Percentiles rank a stretch among this genome's conserved stretches.
phyloP scores from a whole-genome alignment of 2,113 vertebrate genomes.

The Peromyscus maniculatus region DNA sequence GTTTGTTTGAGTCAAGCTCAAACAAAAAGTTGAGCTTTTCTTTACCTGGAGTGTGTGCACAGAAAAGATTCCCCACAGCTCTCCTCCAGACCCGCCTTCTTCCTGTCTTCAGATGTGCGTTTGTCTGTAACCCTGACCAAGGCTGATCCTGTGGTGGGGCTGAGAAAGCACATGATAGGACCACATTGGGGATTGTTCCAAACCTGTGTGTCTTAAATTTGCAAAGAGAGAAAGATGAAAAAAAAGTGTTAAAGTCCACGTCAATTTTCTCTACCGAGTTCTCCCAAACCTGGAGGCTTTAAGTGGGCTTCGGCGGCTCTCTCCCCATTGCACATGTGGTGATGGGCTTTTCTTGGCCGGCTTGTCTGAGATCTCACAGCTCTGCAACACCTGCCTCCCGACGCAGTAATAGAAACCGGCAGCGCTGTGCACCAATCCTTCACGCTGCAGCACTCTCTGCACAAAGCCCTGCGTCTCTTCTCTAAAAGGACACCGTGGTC shows the following conservation, averaged over 20 bases:
- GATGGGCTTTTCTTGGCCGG: constrained; percentile 71
- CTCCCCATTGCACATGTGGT: background rate
- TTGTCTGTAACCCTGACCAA: background rate
- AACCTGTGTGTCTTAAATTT: constrained; percentile 44
- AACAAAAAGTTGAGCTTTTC: background rate
- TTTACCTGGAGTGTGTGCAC: background rate
- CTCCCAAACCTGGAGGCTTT: constrained; percentile 53
- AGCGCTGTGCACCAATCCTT: constrained; percentile 63
- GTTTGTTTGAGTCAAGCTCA: background rate
- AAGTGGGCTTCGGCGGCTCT: constrained; percentile 63
- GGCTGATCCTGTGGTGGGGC: background rate
- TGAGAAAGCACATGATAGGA: background rate
- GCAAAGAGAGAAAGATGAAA: background rate
- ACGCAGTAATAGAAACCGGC: constrained; percentile 73
- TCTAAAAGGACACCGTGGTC: constrained; percentile 70
- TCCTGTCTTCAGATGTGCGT: background rate
- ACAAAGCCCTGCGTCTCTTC: constrained; percentile 70
- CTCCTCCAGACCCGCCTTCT: background rate
- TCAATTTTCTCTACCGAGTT: constrained; percentile 13
- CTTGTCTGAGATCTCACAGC: constrained; percentile 76
- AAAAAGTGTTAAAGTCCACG: background rate
- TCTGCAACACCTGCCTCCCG: constrained; percentile 76
- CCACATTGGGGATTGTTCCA: background rate
- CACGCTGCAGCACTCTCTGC: constrained; percentile 70
- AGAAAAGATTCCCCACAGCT: background rate